Conservation (phyloP, 2,888 invertebrate genomes). For the Allygus modestus region DNA sequence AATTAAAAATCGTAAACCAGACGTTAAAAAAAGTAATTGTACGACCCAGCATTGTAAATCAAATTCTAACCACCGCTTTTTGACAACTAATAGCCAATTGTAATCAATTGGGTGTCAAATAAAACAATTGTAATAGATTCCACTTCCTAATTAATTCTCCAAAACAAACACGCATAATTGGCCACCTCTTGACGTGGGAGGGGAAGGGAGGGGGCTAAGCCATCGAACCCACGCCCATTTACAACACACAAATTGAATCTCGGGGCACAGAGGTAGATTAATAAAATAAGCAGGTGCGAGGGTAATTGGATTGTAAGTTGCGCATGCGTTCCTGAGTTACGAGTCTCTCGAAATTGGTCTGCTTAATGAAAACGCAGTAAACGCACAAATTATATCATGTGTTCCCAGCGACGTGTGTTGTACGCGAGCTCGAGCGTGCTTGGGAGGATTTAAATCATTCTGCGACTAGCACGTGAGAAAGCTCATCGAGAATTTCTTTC, state of each 20-base stretch:
- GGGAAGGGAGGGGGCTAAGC: background rate
- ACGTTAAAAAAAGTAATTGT: too few relatives aligned
- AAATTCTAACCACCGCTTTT: background rate
- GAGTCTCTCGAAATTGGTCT: background rate
- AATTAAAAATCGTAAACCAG: too few relatives aligned
- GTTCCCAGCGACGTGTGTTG: background rate
- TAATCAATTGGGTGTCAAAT: background rate
- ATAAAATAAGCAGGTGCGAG: background rate
- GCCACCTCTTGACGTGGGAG: background rate
- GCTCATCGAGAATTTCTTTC: background rate
- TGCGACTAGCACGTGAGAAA: background rate
- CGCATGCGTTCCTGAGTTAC: background rate
- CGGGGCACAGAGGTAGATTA: background rate
- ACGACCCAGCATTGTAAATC: background rate
- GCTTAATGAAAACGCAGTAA: background rate
- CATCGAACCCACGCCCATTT: slow-evolving; percentile 13
- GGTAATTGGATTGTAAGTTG: background rate
- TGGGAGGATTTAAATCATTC: background rate
- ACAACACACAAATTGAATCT: slow-evolving; percentile 6
- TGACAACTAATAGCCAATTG: background rate
- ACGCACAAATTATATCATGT: background rate
- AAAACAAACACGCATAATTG: slow-evolving; percentile 19
- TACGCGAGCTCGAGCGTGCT: background rate
- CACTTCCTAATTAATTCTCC: background rate
- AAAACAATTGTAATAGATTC: slow-evolving; percentile 12